A percentile compares a stretch with the other conserved stretches of the same genome.
These are phyloP conservation scores for Paralichthys olivaceus DNA, from an alignment of 2,113 vertebrate species.

Conservation along the genomic window DNA sequence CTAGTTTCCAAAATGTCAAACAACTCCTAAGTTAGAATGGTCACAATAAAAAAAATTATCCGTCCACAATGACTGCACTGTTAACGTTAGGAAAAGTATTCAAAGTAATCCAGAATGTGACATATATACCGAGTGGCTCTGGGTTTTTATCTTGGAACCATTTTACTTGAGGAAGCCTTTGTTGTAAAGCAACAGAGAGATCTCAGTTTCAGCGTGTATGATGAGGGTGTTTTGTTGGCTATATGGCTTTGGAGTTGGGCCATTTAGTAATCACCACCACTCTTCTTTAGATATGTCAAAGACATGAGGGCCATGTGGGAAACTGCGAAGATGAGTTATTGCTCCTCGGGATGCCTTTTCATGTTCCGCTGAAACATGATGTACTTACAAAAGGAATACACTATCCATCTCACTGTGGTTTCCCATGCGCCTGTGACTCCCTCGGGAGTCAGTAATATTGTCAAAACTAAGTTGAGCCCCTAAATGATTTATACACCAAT, in stretches of 20 bases:
- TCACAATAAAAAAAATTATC: not conserved
- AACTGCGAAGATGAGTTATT: slow-evolving; percentile 71
- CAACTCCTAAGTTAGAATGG: not conserved
- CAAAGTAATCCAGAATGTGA: not conserved
- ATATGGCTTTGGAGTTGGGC: slow-evolving; percentile 64
- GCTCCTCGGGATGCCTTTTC: slow-evolving; percentile 65
- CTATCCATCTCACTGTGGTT: slow-evolving; percentile 55
- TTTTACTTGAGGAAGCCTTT: slow-evolving; percentile 39
- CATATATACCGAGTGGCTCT: not conserved
- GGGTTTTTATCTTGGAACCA: slow-evolving; percentile 50
- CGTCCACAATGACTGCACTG: not conserved
- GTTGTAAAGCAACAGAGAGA: slow-evolving; percentile 60
- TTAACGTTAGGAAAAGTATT: not conserved
- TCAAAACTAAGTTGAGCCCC: slow-evolving; percentile 48
- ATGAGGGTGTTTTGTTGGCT: slow-evolving; percentile 62
- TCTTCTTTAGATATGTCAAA: slow-evolving; percentile 72
- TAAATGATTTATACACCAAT: slow-evolving; percentile 49
- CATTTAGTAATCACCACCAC: slow-evolving; percentile 77
- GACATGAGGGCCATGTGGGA: slow-evolving; percentile 76
- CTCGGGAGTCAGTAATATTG: slow-evolving; percentile 51
- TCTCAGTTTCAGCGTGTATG: slow-evolving; percentile 53
- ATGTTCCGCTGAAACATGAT: slow-evolving; percentile 63
- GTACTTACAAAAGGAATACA: slow-evolving; percentile 61
- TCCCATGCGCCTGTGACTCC: slow-evolving; percentile 49
- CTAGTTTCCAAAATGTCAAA: not conserved